phyloP scores from a whole-genome alignment of 92 coral and sea anemone species.

The Siderastrea siderea region DNA sequence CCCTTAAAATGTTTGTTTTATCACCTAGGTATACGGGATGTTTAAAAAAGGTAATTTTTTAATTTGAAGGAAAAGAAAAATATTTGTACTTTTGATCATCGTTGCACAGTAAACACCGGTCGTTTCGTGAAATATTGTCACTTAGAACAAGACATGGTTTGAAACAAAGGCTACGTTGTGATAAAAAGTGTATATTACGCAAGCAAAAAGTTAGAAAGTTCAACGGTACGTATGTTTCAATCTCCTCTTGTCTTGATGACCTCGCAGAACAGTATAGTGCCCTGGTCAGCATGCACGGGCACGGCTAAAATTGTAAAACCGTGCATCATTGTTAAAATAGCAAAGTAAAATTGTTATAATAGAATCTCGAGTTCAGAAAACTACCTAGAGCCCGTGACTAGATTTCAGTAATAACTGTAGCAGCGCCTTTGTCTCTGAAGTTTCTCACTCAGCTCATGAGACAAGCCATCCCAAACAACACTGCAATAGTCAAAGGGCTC shows the following conservation, averaged over 20 bases:
- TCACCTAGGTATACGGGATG: neutral
- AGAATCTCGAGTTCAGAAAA: too few relatives aligned
- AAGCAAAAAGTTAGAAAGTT: neutral
- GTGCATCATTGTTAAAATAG: neutral
- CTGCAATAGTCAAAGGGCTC: too few relatives aligned
- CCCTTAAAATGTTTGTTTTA: neutral
- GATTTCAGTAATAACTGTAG: too few relatives aligned
- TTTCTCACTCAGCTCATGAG: too few relatives aligned
- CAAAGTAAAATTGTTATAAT: neutral
- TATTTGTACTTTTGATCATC: conserved; percentile 6
- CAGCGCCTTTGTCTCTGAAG: too few relatives aligned
- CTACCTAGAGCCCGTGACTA: too few relatives aligned
- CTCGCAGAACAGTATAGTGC: neutral
- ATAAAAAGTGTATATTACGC: neutral
- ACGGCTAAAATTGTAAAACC: too few relatives aligned
- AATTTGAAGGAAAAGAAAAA: conserved; percentile 13
- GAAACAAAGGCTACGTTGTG: neutral
- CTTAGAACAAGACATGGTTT: neutral
- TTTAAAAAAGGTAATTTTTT: neutral
- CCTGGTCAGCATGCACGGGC: neutral
- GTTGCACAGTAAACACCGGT: neutral
- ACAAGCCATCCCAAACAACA: too few relatives aligned
- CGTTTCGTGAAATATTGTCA: neutral
- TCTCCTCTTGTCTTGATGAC: neutral
- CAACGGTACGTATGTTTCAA: neutral